Percentiles rank a stretch among this genome's conserved stretches.
These are phyloP conservation scores for Bubo scandiacus DNA, from an alignment of 2,113 vertebrate genomes.

Conservation along the genomic window DNA sequence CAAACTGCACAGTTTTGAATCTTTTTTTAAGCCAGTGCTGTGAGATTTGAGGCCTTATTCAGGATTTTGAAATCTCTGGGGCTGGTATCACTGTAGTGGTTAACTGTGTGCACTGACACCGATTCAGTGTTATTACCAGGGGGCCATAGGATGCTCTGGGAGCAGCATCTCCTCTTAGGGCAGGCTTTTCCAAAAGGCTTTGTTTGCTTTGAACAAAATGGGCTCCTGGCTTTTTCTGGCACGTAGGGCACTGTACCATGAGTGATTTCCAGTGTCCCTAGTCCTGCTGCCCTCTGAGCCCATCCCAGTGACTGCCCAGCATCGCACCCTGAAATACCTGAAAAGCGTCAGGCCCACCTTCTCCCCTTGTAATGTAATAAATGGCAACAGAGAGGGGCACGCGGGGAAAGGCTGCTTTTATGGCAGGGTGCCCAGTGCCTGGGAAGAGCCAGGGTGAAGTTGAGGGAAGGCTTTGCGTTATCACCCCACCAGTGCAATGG, in stretches of 20 bases:
- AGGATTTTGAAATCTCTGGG: not conserved
- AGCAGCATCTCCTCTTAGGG: not conserved
- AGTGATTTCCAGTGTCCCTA: not conserved
- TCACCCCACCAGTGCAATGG: accelerated
- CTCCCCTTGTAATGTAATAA: not conserved
- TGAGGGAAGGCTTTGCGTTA: not conserved
- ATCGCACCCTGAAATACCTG: not conserved
- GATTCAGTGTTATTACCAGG: not conserved
- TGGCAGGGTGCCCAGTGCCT: not conserved
- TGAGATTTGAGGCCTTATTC: not conserved
- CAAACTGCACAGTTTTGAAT: not conserved
- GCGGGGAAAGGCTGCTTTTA: not conserved
- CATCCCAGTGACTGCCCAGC: not conserved
- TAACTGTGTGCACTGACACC: not conserved
- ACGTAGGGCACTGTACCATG: accelerated
- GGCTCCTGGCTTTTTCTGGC: not conserved
- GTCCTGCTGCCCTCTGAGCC: not conserved
- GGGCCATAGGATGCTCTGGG: not conserved
- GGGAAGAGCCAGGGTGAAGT: not conserved
- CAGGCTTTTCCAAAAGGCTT: not conserved
- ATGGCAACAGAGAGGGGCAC: not conserved
- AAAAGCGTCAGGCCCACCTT: not conserved
- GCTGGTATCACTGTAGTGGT: not conserved
- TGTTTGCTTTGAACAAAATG: not conserved
- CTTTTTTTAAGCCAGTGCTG: not conserved